Conservation (phyloP, 2,113 vertebrate genomes). For the Platysteira castanea region DNA sequence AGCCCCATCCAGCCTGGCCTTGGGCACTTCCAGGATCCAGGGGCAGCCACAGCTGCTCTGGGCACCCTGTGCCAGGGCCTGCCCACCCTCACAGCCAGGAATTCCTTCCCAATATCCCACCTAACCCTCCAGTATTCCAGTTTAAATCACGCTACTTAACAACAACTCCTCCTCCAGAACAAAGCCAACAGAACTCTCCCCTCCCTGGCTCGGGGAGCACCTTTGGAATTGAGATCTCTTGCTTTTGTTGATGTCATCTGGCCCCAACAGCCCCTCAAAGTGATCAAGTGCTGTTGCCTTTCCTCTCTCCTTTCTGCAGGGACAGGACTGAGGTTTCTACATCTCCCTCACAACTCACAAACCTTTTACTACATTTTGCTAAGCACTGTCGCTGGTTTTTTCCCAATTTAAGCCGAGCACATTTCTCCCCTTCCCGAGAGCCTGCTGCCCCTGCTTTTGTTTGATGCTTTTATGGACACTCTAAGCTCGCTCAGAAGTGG, state of each 20-base stretch:
- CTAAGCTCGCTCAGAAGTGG: background rate
- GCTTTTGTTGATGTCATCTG: background rate
- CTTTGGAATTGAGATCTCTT: background rate
- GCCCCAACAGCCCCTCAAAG: no score
- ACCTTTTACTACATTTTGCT: background rate
- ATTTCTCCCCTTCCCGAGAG: background rate
- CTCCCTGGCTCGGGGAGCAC: background rate
- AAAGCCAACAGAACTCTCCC: background rate
- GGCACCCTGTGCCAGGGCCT: background rate
- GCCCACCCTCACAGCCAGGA: accelerated
- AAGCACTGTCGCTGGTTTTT: background rate
- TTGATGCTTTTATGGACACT: background rate
- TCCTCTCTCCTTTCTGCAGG: background rate
- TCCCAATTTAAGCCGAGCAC: background rate
- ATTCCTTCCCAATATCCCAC: background rate
- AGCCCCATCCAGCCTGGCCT: accelerated
- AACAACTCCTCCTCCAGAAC: background rate
- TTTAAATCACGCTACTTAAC: accelerated
- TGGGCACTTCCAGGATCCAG: background rate
- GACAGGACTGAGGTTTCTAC: background rate
- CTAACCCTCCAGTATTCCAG: background rate
- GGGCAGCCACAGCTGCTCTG: background rate
- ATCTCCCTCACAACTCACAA: background rate
- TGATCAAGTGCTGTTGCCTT: background rate
- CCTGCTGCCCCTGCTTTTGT: background rate